These are phyloP conservation scores for Lampris megalopsis DNA, from an alignment of 2,113 vertebrate species.

Conservation along the genomic window DNA sequence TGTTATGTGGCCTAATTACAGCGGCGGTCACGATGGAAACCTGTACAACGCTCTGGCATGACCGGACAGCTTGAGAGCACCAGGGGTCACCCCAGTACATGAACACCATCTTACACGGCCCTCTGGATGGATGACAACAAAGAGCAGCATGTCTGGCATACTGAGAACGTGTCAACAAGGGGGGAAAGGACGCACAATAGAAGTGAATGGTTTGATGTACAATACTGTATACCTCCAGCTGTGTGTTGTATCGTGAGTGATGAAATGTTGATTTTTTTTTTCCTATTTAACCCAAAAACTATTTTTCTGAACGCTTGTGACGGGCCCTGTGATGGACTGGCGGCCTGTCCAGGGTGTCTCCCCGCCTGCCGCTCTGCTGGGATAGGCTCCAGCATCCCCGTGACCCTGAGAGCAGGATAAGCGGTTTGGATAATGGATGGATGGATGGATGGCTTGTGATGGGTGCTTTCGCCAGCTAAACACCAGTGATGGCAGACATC, in stretches of 20 bases:
- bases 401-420: no score
- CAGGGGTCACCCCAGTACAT: slow-evolving; percentile 17
- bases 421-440: no score
- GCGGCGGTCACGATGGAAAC: slow-evolving; percentile 47
- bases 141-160: slow-evolving; percentile 21
- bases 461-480: background rate
- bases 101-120: slow-evolving; percentile 42
- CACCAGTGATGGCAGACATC: background rate
- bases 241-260: slow-evolving; percentile 1
- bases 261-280: background rate
- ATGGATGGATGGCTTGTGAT: no score
- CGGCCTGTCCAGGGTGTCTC: no score
- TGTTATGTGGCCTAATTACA: slow-evolving; percentile 64
- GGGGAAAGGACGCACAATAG: background rate
- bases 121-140: background rate
- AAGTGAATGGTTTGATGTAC: background rate
- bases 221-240: background rate
- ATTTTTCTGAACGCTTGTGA: no score
- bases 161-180: slow-evolving; percentile 4
- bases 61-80: slow-evolving; percentile 28
- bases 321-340: no score
- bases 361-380: no score
- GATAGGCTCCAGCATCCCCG: no score
- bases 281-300: no score
- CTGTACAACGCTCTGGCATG: slow-evolving; percentile 13